Evolutionary conservation across 1,140 invertebrate species (phyloP).

Genomic region (Drosophila repletoides): DNA sequence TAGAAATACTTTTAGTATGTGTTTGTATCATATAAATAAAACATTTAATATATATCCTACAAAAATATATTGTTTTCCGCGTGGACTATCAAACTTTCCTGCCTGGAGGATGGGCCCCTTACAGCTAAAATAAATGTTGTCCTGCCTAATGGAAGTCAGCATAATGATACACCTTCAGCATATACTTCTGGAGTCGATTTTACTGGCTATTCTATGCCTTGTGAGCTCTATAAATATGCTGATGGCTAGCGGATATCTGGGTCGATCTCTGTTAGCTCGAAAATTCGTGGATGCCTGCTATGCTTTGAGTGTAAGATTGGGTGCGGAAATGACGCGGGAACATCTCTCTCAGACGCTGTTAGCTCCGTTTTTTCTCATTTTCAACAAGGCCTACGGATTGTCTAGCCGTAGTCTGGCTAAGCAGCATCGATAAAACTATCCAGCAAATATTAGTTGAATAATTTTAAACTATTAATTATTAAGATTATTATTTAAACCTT

Average conservation of each 20-base stretch:
- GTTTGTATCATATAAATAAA: conserved; percentile 28
- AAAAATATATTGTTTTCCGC: too few species aligned
- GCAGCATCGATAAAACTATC: too few species aligned
- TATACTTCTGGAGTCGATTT: conserved; percentile 88
- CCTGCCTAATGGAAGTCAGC: conserved; percentile 91
- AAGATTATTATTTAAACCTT: background rate
- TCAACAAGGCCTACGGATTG: conserved; percentile 90
- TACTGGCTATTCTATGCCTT: conserved; percentile 89
- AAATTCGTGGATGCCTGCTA: conserved; percentile 92
- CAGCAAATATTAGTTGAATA: too few species aligned
- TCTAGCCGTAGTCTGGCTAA: conserved; percentile 82
- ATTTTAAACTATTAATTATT: too few species aligned
- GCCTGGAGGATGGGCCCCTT: conserved; percentile 94
- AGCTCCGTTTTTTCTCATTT: conserved; percentile 92
- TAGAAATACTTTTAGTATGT: conserved; percentile 7
- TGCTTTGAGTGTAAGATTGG: conserved; percentile 90
- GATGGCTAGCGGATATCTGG: conserved; percentile 90
- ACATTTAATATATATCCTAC: too few species aligned
- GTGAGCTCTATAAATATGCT: conserved; percentile 88
- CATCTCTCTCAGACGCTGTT: conserved; percentile 89
- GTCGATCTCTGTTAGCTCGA: conserved; percentile 88
- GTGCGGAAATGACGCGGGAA: conserved; percentile 91
- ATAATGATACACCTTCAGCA: conserved; percentile 93
- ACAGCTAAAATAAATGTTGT: conserved; percentile 90
- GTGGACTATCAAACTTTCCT: too few species aligned